Evolutionary conservation across 2,797 vertebrate genomes (phyloP), one percentile per base, ranked within the genome.

Genomic region (Hypotaenidia philippensis): DNA sequence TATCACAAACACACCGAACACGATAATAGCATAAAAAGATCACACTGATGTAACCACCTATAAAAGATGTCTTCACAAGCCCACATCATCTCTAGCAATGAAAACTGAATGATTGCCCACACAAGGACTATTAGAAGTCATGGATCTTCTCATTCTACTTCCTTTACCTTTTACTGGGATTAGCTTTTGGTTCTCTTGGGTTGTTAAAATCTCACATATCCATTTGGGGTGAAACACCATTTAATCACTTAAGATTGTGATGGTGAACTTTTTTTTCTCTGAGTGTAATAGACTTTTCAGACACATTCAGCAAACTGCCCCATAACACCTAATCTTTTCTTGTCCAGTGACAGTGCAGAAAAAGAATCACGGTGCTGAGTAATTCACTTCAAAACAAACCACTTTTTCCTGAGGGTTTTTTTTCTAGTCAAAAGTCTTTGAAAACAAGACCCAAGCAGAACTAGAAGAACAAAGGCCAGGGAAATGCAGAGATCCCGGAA

Each of bases 181-280:
- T 50, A 77, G 32, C 5, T 41, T 78, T 71, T 94, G 16, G 10
- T 13, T 64, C 53, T 77, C 53, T 64, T 53, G 17, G 6, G 21
- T 57, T 59, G 32, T 91, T 91, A 72, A 93, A 90, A 76, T 61
- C 47, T 79, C 27, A 32, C 18, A 22, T 45, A 78, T 21, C 21
- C 26, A 38, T 71, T 32, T 55, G 20, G 45, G 26, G 59, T 75
- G 22, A 80, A 76, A 81, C 29, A 36, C 15, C 1, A 6, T 75
- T 49, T 63, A 83, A 72, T 65, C 8, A 38, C 11, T 59, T 59
- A 44, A 49, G 60, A 65, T 47, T 25, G 18, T 38, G 25, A 66
- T 18, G 19, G 29, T 45, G 56, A 90, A 18, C 12, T 47, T 90
- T 70, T 82, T 64, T 10, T 74, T 44, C 19, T 74, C 22, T 31